Conservation (phyloP, 2,797 vertebrate species). For the Echeneis naucrates region DNA sequence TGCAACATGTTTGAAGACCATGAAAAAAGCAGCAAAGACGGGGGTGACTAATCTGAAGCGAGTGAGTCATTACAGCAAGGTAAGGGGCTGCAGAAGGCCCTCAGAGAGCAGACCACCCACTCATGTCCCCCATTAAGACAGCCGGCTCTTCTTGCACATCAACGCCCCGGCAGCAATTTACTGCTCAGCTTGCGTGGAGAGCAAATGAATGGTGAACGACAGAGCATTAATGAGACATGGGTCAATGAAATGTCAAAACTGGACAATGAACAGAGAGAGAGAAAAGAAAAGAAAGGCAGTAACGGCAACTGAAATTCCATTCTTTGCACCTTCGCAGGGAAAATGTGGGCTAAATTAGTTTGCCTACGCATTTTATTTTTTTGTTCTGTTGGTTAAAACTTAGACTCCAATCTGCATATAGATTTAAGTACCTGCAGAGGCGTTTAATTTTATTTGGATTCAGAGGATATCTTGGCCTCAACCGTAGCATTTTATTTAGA, state of each 20-base stretch:
- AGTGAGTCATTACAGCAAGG: slow-evolving; percentile 65
- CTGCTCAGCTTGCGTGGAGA: slow-evolving; percentile 48
- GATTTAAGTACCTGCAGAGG: neutral
- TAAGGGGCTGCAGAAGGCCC: slow-evolving; percentile 52
- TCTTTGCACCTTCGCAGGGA: slow-evolving; percentile 19
- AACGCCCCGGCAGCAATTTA: slow-evolving; percentile 69
- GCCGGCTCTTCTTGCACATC: slow-evolving; percentile 53
- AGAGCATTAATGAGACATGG: slow-evolving; percentile 72
- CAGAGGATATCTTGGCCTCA: neutral
- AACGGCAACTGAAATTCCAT: slow-evolving; percentile 18
- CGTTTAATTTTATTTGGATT: neutral
- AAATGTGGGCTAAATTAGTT: slow-evolving; percentile 9
- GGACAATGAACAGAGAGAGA: slow-evolving; percentile 47
- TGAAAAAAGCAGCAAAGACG: slow-evolving; percentile 31
- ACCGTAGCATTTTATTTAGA: neutral
- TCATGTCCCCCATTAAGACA: slow-evolving; percentile 68
- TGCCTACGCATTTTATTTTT: neutral
- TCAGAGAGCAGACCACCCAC: slow-evolving; percentile 69
- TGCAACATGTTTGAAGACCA: slow-evolving; percentile 28
- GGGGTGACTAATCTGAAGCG: slow-evolving; percentile 39
- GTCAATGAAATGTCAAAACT: slow-evolving; percentile 68
- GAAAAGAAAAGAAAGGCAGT: slow-evolving; percentile 12
- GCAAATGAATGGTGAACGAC: slow-evolving; percentile 53
- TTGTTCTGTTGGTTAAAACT: neutral
- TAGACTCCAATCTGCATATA: neutral